Evolutionary conservation across 1,140 invertebrate species (phyloP), one percentile per base, ranked within the genome.

Genomic region (Rhopalosiphum padi): DNA sequence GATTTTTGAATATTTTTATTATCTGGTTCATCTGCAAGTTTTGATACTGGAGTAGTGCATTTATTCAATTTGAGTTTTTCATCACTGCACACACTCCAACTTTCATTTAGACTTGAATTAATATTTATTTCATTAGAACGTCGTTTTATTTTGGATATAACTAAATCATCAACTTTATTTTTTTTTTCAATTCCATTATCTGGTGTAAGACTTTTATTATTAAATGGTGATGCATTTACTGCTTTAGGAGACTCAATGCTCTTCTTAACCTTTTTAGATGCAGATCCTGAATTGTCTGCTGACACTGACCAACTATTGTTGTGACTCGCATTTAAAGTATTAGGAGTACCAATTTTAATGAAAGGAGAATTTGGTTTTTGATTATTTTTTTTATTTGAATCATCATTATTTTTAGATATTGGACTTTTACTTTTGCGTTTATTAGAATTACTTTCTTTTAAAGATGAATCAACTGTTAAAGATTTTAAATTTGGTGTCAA

Each of bases 11-110:
- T n/a, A 90, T 21, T 35, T n/a, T 60, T 89, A 0, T 89, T 43
- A 11, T 60, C 43, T 35, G 18, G 30, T 41, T 90, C 37, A 68
- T 60, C 5, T 25, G 7, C 9, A 55, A 7, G 7, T 0, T 68
- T 90, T 68, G n/a, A 53, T 23, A 35, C 35, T 53, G 41, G 53
- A 77, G 25, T 77, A 25, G 9, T 88, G 43, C 15, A 0, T 82
- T 77, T 41, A 53, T 2, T 85, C n/a, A n/a, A 25, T 85, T 21
- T 55, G 0, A 41, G 15, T 43, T 93, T 93, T 22, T 86, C 51
- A 93, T 93, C 77, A 30, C 30, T 37, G 7, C 68, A 85, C 4
- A 93, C 91, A 86, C 82, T 86, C 91, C 91, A 93, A 86, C 91
- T 93, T 35, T 41, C 35, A 93, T 93, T 93, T 53, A 85, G 15